A percentile compares a stretch with the other conserved stretches of the same genome.
phyloP scores from a whole-genome alignment of 1,140 invertebrate genomes.

The Eupristina koningsbergeri region DNA sequence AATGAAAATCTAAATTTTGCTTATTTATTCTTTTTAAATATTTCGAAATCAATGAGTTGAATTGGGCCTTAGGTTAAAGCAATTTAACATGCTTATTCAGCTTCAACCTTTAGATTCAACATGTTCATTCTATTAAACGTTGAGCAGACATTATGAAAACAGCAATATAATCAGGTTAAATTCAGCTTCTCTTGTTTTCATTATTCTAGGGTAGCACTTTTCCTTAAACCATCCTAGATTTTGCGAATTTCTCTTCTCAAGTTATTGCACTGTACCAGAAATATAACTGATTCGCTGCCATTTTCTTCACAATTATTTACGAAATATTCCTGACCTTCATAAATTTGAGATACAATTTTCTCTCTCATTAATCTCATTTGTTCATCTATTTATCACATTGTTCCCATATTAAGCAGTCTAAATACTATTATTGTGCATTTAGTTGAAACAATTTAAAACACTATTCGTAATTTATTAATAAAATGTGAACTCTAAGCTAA shows the following conservation, averaged over 20 bases:
- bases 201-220: neutral
- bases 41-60: too few species aligned
- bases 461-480: too few species aligned
- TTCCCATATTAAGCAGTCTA: neutral
- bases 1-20: too few species aligned
- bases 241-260: neutral
- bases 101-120: too few species aligned
- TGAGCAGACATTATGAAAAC: neutral
- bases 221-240: neutral
- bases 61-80: too few species aligned
- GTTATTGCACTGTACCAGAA: neutral
- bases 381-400: neutral
- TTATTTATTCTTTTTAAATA: too few species aligned
- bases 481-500: too few species aligned
- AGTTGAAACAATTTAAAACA: too few species aligned
- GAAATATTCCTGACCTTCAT: neutral
- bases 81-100: too few species aligned
- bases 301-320: conserved; percentile 14
- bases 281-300: neutral
- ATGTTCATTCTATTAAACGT: neutral
- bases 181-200: conserved; percentile 18
- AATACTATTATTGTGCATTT: too few species aligned
- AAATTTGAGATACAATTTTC: conserved; percentile 18
- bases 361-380: neutral
- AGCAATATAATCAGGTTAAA: conserved; percentile 20